phyloP scores from a whole-genome alignment of 2,113 vertebrate species.

The Ramphastos sulfuratus region DNA sequence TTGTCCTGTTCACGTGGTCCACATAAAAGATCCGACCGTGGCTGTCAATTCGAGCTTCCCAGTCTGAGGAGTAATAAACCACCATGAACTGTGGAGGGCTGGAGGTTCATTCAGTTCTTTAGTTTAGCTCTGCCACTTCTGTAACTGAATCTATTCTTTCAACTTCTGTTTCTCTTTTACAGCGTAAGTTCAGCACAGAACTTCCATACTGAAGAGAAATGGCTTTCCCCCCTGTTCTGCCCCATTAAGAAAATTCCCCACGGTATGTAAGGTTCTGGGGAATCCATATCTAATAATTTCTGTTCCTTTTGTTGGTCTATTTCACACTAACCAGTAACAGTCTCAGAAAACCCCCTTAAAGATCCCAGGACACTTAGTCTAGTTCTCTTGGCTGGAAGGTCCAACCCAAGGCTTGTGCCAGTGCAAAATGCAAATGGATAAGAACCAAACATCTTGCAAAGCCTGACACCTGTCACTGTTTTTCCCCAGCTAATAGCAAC shows the following conservation, averaged over 20 bases:
- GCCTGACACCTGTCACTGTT: not conserved
- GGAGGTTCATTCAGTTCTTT: not conserved
- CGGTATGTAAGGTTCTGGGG: not conserved
- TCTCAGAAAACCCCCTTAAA: not conserved
- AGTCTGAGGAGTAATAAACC: constrained; percentile 78
- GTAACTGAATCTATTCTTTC: not conserved
- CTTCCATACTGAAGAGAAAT: not conserved
- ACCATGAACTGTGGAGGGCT: not conserved
- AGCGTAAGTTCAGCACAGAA: not conserved
- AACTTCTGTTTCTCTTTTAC: not conserved
- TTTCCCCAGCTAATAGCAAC: not conserved
- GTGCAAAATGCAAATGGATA: not conserved
- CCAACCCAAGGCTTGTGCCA: not conserved
- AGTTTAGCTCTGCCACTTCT: not conserved
- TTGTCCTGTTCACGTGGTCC: constrained; percentile 97
- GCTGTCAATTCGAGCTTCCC: constrained; percentile 98
- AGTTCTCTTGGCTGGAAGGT: not conserved
- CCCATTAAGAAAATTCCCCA: not conserved
- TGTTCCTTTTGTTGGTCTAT: not conserved
- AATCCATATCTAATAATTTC: not conserved
- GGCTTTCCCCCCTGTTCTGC: not conserved
- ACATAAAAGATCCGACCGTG: constrained; percentile 98
- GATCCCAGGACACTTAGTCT: not conserved
- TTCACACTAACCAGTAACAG: not conserved
- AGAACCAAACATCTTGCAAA: not conserved